Evolutionary conservation across 92 coral and sea anemone species (phyloP), one percentile per base, ranked within the genome.

Genomic region (Parazoanthus darwini): DNA sequence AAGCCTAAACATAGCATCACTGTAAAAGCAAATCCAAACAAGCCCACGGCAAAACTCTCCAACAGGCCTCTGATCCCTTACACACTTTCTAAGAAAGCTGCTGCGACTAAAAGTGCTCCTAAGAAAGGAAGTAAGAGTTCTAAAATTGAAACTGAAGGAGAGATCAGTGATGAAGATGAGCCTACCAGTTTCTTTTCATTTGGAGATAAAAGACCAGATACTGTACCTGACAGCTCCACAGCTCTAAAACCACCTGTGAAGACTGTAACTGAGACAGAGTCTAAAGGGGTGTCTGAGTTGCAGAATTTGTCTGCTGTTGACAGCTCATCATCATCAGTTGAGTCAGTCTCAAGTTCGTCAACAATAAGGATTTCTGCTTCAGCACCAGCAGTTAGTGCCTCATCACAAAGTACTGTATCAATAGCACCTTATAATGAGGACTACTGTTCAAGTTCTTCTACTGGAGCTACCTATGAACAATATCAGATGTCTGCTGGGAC

Each of bases 1-100:
- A 96, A 96, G 89, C 98, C 98, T 42, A 96, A 90, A 81, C 96
- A 96, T 85, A 96, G 98, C 77, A 87, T 96, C 80, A 95, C 96
- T 8, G 85, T 89, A 6, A 95, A 88, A 67, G 89, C 91, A 14
- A 96, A 96, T 86, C 98, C 95, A 5, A 96, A 96, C 93, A 95
- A 92, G 76, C 98, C 98, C 0, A 37, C 91, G 6, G 94, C 90
- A 0, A 96, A 96, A 75, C 80, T 95, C 29, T 90, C 98, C 22
- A 93, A 90, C 90, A 90, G 98, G 75, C 93, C 98, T 25, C 87
- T 96, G 46, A 90, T 96, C 42, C 98, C 98, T 15, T 90, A 96
- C 90, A 92, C 96, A 26, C 89, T 95, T 37, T 91, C 96, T 22
- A 93, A 93, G 89, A 95, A 95, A 83, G 78, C 94, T 58, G 84